Evolutionary conservation across 2,797 vertebrate genomes (phyloP), one percentile per base, ranked within the genome.

Genomic region (Tapera naevia): DNA sequence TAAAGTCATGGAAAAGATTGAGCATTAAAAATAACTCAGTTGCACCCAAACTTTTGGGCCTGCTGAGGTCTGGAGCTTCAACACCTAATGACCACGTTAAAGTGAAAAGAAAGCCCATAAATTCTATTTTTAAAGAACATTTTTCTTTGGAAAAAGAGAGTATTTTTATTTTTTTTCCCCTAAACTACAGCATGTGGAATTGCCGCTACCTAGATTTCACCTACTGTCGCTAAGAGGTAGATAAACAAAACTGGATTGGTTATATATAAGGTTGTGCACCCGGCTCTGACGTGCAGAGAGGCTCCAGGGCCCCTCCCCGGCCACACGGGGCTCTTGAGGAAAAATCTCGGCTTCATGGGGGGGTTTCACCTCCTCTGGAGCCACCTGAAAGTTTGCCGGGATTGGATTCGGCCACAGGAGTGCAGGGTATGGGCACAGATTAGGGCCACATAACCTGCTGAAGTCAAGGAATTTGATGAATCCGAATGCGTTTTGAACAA

Each of bases 221-320:
- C 98, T 97, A 98, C 97, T 97, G 98, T 94, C 97, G 93, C 98
- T 98, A 99, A 99, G 99, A 99, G 99, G 99, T 99, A 99, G 99
- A 99, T 99, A 98, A 99, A 99, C 98, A 98, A 98, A 99, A 99
- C 94, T 95, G 97, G 97, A 92, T 95, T 95, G 94, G 95, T 96
- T 96, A 95, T 70, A 92, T 22, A 81, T n/a, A 97, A 95, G 96
- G 96, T 98, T 21, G 71, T 96, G 96, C 90, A 97, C 97, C 89
- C 86, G 69, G 91, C 96, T 95, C 87, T 90, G 76, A 86, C 14
- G 64, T 17, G 70, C 28, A 61, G 41, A 53, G 69, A 66, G 64
- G 48, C 91, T 56, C 89, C 96, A 46, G 43, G 16, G 80, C 54
- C 83, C 35, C 50, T 7, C 2, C 0, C n/a, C n/a, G n/a, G n/a